Conservation (phyloP, 2,888 invertebrate genomes). For the Argyresthia albistria region DNA sequence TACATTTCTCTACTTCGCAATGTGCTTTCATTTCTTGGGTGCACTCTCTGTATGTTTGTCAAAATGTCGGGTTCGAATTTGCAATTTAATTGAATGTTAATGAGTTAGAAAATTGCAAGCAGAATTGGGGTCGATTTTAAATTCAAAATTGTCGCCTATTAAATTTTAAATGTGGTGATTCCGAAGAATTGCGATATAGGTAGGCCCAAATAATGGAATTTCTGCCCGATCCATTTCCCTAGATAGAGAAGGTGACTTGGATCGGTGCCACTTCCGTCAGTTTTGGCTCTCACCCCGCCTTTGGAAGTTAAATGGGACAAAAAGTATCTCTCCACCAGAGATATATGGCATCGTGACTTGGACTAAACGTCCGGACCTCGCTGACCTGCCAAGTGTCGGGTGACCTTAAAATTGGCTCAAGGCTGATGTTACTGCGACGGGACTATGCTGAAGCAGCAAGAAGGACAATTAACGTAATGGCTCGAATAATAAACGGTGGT, state of each 20-base stretch:
- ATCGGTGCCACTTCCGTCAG: conserved; percentile 41
- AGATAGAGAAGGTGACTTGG: conserved; percentile 36
- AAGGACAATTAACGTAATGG: too few species aligned
- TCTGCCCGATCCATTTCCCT: conserved; percentile 33
- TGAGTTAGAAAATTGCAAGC: too few species aligned
- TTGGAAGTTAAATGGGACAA: conserved; percentile 22
- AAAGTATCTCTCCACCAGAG: conserved; percentile 20
- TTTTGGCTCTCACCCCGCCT: conserved; percentile 26
- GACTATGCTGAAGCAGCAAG: not conserved
- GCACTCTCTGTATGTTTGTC: too few species aligned
- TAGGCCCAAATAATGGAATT: conserved; percentile 59
- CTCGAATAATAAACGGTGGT: too few species aligned
- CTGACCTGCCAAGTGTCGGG: conserved; percentile 5
- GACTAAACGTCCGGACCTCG: conserved; percentile 13
- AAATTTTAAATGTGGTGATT: too few species aligned
- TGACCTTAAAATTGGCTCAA: not conserved
- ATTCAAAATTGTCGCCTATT: too few species aligned
- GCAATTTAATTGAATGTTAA: too few species aligned
- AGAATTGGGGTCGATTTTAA: too few species aligned
- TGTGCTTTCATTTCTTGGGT: too few species aligned
- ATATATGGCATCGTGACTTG: conserved; percentile 18
- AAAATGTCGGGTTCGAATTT: too few species aligned
- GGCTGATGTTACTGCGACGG: not conserved
- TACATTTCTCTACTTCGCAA: too few species aligned
- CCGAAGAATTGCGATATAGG: too few species aligned